These are phyloP conservation scores for Dromiciops gliroides DNA, from an alignment of 2,113 vertebrate genomes.

Conservation along the genomic window DNA sequence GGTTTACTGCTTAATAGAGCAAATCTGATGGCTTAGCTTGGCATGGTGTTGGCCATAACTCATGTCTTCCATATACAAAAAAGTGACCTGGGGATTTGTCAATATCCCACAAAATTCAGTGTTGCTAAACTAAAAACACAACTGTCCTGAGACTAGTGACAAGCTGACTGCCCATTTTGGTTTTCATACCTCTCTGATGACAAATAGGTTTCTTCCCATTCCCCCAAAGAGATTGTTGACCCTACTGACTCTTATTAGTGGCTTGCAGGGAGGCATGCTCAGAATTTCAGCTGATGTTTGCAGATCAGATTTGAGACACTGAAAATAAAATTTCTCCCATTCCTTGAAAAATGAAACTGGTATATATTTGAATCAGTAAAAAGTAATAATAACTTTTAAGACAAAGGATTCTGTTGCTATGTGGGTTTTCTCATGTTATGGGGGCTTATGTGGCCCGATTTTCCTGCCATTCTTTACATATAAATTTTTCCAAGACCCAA, in stretches of 20 bases:
- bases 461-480: not conserved
- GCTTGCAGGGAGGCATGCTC: conserved; percentile 46
- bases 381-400: conserved; percentile 22
- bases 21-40: not conserved
- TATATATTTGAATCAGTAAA: not conserved
- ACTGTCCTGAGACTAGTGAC: not conserved
- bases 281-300: conserved; percentile 49
- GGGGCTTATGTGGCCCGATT: not conserved
- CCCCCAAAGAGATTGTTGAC: not conserved
- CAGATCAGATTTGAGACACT: conserved; percentile 28
- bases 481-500: conserved; percentile 20
- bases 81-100: not conserved
- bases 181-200: conserved; percentile 41
- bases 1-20: conserved; percentile 18
- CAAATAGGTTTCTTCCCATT: conserved; percentile 39
- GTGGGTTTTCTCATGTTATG: not conserved
- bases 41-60: not conserved
- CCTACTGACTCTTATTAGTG: conserved; percentile 5
- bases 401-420: not conserved
- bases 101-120: not conserved
- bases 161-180: not conserved
- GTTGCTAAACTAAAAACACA: conserved; percentile 20
- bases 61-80: not conserved
- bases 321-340: conserved; percentile 17
- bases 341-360: conserved; percentile 28